Base-by-base conservation (phyloP, 2,888 invertebrate genomes). In the Brenthis ino region DNA sequence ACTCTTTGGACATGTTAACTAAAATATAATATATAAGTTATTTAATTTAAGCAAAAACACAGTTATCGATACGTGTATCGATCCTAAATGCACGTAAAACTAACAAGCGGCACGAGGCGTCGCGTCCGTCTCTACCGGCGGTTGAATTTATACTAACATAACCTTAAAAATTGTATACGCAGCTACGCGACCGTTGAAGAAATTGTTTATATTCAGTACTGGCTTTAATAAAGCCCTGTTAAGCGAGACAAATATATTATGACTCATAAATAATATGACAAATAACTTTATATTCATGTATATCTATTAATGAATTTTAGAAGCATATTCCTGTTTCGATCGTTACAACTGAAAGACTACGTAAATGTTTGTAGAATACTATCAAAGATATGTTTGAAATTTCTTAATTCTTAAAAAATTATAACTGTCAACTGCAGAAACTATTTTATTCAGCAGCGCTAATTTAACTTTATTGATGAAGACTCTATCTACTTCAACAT, bases 81-180 rank as follows among this genome's bases (percentile, higher is more conserved):
- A 90, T 89, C 85, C 84, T 78, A 63, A 82, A 82, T 82, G 68
- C 67, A 72, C 67, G 61, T 57, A 57, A 67, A 57, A 67, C 33
- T 64, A 50, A 37, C 54, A 55, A 58, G 48, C 60, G 64, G 79
- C 76, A 73, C 14, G 20, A 53, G n/a, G n/a, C 53, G 53, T 76
- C 82, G 85, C 91, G 90, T 89, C 80, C 89, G 84, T 80, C 82
- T 81, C 77, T 75, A 79, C 78, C 85, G 85, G 85, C 86, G 81
- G 90, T 83, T 80, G 86, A 85, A 85, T 87, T 88, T 88, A 88
- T 87, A 93, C 92, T 93, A 89, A 86, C 87, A 89, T 91, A 91
- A 93, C 92, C 91, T 92, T 85, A 91, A 91, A 91, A 85, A 72
- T 69, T 87, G 72, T 73, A 73, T 69, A 74, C 74, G 74, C 71